These are phyloP conservation scores for Grapholita molesta DNA, from an alignment of 1,140 invertebrate genomes.

Conservation along the genomic window DNA sequence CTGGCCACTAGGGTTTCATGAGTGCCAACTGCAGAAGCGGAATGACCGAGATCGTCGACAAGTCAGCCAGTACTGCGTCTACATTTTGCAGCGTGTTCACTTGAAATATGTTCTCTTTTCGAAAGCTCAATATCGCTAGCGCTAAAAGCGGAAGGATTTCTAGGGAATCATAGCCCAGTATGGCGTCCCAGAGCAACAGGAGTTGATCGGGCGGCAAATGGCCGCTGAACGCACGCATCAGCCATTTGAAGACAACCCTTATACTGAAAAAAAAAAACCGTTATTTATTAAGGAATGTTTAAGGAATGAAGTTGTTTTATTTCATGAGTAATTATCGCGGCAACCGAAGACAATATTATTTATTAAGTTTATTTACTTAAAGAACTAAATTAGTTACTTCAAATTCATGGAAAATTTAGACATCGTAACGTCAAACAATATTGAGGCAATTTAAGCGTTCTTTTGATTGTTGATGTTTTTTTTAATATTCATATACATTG, in stretches of 20 bases:
- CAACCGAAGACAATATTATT: no score
- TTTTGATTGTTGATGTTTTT: no score
- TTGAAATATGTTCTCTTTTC: conserved; percentile 95
- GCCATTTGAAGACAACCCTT: conserved; percentile 95
- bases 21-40: conserved; percentile 80
- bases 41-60: conserved; percentile 93
- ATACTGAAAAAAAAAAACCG: conserved; percentile 78
- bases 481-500: no score
- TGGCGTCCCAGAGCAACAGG: conserved; percentile 93
- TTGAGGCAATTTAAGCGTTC: no score
- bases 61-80: conserved; percentile 93
- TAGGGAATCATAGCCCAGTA: conserved; percentile 94
- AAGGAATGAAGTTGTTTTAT: no score
- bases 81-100: conserved; percentile 90
- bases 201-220: conserved; percentile 95
- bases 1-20: conserved; percentile 57
- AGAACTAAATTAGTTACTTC: no score
- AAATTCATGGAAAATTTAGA: no score
- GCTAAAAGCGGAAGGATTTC: conserved; percentile 93
- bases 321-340: no score
- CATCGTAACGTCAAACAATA: no score
- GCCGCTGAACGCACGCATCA: conserved; percentile 96
- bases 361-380: no score
- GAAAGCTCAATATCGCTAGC: conserved; percentile 93
- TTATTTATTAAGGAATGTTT: no score